Evolutionary conservation across 2,113 vertebrate genomes (phyloP).

Genomic region (Lynx canadensis): DNA sequence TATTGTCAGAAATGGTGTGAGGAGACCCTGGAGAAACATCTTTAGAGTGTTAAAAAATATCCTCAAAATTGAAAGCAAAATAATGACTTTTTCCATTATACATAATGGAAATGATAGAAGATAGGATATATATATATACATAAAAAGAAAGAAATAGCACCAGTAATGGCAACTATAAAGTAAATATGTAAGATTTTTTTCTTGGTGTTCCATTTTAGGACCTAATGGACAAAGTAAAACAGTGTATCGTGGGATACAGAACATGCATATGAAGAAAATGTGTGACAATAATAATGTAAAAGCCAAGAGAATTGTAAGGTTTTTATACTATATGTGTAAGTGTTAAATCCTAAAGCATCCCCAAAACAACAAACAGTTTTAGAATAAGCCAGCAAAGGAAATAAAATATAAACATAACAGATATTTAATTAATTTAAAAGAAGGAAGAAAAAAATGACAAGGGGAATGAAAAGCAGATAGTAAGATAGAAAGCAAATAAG

Average conservation of each 20-base stretch:
- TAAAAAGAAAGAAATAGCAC: neutral
- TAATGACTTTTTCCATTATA: neutral
- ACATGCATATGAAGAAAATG: neutral
- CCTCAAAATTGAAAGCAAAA: neutral
- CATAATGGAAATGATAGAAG: neutral
- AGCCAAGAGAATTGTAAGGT: neutral
- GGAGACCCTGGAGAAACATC: neutral
- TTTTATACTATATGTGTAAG: neutral
- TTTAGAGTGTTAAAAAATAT: neutral
- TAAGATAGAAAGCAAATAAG: neutral
- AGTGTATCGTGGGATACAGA: neutral
- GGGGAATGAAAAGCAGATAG: neutral
- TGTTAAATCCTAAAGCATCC: neutral
- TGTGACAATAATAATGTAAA: neutral
- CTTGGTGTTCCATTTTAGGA: neutral
- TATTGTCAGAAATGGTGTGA: neutral
- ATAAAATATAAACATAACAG: neutral
- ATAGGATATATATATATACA: neutral
- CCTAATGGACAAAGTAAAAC: neutral
- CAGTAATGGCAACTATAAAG: neutral
- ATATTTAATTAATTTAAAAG: neutral
- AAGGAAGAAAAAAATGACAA: neutral
- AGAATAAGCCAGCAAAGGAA: neutral
- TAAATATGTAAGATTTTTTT: neutral
- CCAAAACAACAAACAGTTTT: neutral